These are phyloP conservation scores for Ceriagrion tenellum DNA, from an alignment of 2,888 invertebrate genomes.

Conservation along the genomic window DNA sequence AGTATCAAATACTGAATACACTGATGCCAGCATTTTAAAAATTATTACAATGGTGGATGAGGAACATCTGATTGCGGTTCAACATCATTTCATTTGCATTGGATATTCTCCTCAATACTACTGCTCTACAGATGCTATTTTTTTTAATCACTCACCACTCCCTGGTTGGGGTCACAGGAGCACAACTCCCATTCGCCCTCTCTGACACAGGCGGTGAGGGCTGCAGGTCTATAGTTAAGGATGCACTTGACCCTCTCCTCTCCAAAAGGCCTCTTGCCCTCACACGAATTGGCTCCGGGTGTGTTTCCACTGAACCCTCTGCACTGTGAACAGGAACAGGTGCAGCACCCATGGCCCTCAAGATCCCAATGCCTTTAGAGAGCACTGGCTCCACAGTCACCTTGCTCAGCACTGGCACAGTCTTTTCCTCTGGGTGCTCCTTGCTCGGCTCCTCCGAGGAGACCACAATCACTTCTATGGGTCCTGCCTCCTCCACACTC, in stretches of 20 bases:
- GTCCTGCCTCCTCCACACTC: background rate
- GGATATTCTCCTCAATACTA: too few species aligned
- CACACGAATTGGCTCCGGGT: conserved; percentile 79
- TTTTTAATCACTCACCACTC: conserved; percentile 78
- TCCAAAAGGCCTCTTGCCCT: conserved; percentile 87
- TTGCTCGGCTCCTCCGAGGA: conserved; percentile 35
- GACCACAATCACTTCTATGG: conserved; percentile 45
- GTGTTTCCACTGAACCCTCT: conserved; percentile 20
- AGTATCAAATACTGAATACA: too few species aligned
- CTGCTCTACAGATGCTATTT: too few species aligned
- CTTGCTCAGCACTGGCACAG: background rate
- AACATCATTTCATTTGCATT: too few species aligned
- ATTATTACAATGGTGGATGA: too few species aligned
- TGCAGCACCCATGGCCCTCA: conserved; percentile 36
- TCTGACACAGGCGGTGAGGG: conserved; percentile 81
- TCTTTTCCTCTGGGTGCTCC: background rate
- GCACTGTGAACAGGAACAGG: conserved; percentile 45
- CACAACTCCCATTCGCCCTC: conserved; percentile 73
- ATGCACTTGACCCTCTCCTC: conserved; percentile 93
- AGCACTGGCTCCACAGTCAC: conserved; percentile 15
- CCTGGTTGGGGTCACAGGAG: conserved; percentile 80
- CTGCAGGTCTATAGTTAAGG: conserved; percentile 89
- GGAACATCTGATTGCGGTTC: too few species aligned
- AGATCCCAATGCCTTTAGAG: conserved; percentile 13
- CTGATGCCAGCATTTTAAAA: too few species aligned